phyloP scores from a whole-genome alignment of 2,888 invertebrate species.

The Zele albiditarsus region DNA sequence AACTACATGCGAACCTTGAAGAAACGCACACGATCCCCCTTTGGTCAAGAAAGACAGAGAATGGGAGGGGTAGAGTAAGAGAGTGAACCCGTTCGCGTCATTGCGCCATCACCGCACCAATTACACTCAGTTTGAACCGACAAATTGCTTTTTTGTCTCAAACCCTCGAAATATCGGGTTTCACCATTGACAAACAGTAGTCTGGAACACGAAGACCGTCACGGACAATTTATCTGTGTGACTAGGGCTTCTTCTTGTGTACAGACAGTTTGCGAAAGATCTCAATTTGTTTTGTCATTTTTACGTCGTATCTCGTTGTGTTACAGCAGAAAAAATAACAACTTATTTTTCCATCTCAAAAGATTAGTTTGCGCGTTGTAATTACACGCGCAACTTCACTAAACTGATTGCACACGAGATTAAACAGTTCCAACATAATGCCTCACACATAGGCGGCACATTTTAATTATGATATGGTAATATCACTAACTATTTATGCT shows the following conservation, averaged over 20 bases:
- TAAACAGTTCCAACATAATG: slow-evolving; percentile 63
- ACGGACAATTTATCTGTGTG: slow-evolving; percentile 56
- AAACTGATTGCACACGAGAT: slow-evolving; percentile 56
- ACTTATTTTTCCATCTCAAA: not conserved
- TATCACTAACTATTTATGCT: not conserved
- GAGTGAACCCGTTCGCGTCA: slow-evolving; percentile 28
- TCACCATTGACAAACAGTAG: slow-evolving; percentile 56
- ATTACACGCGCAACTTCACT: slow-evolving; percentile 8
- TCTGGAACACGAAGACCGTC: slow-evolving; percentile 45
- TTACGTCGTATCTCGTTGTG: not conserved
- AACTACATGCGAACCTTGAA: slow-evolving; percentile 40
- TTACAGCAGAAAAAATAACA: not conserved
- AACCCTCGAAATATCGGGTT: slow-evolving; percentile 56
- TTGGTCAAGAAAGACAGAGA: not conserved
- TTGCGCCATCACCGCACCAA: slow-evolving; percentile 35
- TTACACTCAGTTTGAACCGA: slow-evolving; percentile 53
- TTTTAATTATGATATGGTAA: slow-evolving; percentile 17
- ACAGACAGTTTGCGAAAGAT: not conserved
- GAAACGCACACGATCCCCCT: slow-evolving; percentile 39
- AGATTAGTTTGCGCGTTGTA: not conserved
- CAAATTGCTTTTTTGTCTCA: slow-evolving; percentile 63
- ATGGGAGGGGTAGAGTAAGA: not conserved
- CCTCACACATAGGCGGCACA: not conserved
- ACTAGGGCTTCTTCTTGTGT: slow-evolving; percentile 18
- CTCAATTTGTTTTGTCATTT: not conserved